phyloP scores from a whole-genome alignment of 2,797 vertebrate species.

The Nannoperca australis region DNA sequence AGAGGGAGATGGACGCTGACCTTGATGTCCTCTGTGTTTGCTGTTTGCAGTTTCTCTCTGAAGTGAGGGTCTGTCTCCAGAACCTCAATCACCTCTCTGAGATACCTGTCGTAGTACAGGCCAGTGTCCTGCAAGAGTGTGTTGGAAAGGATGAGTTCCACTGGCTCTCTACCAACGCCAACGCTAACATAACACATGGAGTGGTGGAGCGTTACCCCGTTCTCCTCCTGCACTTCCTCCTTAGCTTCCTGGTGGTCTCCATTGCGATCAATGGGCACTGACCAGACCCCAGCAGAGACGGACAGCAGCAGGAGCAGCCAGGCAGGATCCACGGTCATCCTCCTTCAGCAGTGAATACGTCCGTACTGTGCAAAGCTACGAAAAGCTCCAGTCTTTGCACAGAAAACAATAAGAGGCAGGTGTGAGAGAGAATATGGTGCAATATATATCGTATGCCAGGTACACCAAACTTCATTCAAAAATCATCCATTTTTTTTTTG shows the following conservation, averaged over 20 bases:
- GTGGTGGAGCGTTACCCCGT: slow-evolving; percentile 66
- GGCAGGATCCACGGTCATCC: slow-evolving; percentile 69
- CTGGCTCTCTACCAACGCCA: rapidly evolving
- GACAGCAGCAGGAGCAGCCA: slow-evolving; percentile 76
- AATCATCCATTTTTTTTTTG: not conserved
- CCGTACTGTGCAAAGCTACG: too few relatives aligned
- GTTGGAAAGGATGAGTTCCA: not conserved
- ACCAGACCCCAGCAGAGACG: slow-evolving; percentile 68
- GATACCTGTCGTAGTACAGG: slow-evolving; percentile 92
- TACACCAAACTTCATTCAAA: not conserved
- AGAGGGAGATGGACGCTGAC: slow-evolving; percentile 61
- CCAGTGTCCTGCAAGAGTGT: slow-evolving; percentile 88
- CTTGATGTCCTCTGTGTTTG: slow-evolving; percentile 94
- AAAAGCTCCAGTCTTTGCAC: too few relatives aligned
- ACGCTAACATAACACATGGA: not conserved
- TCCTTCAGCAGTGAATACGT: slow-evolving; percentile 20
- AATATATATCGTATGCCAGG: not conserved
- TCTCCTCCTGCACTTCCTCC: slow-evolving; percentile 82
- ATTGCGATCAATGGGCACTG: slow-evolving; percentile 84
- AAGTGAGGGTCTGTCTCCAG: slow-evolving; percentile 94
- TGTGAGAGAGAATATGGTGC: too few relatives aligned
- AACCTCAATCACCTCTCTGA: slow-evolving; percentile 93
- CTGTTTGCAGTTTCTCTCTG: slow-evolving; percentile 92
- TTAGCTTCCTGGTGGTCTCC: slow-evolving; percentile 65
- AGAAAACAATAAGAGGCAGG: too few relatives aligned